Evolutionary conservation across 2,113 vertebrate genomes (phyloP).

Genomic region (Gavialis gangeticus): DNA sequence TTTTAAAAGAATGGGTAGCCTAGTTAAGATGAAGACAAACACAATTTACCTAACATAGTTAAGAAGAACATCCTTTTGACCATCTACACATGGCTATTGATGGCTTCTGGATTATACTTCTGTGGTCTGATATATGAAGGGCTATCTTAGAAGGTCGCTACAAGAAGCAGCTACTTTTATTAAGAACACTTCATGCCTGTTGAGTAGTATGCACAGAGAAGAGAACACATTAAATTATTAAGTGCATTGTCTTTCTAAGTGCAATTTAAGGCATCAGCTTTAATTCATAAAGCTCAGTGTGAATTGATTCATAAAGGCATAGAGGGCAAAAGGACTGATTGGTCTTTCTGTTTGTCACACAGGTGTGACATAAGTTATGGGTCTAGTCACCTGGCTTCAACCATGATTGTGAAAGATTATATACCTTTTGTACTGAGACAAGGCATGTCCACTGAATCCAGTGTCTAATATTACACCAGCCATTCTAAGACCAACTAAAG

Average conservation of each 20-base stretch:
- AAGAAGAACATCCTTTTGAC: background rate
- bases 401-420: background rate
- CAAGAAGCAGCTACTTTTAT: background rate
- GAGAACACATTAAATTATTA: background rate
- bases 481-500: background rate
- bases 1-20: background rate
- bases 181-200: background rate
- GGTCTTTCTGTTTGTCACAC: background rate
- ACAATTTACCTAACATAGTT: background rate
- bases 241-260: background rate
- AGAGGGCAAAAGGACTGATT: background rate
- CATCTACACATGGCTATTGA: background rate
- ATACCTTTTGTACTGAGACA: background rate
- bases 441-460: background rate
- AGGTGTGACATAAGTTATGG: background rate
- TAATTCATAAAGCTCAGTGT: slow-evolving; percentile 17
- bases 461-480: background rate
- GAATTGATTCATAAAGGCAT: slow-evolving; percentile 35
- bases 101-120: background rate
- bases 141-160: background rate
- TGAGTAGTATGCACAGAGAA: background rate
- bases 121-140: background rate
- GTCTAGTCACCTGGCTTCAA: background rate
- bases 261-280: slow-evolving; percentile 22
- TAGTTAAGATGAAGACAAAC: background rate